These are phyloP conservation scores for Drosophila quinaria DNA, from an alignment of 2,888 invertebrate genomes.

Conservation along the genomic window DNA sequence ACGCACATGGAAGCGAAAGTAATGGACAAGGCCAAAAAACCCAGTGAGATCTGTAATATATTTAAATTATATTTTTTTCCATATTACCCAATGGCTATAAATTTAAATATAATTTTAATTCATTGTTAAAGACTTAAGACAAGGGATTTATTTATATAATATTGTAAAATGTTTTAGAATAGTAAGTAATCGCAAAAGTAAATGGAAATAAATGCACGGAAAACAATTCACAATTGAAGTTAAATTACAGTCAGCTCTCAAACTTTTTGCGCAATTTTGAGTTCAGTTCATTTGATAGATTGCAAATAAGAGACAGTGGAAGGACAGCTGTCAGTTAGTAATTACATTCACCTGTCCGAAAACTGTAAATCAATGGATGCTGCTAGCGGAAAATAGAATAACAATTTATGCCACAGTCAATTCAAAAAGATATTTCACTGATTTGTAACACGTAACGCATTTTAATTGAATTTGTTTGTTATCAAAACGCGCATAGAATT, in stretches of 20 bases:
- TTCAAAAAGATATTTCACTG: conserved; percentile 58
- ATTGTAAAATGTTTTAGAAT: not conserved
- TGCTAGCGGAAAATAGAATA: not conserved
- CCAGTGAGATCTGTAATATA: conserved; percentile 42
- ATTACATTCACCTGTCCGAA: conserved; percentile 7
- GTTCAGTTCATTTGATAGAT: not conserved
- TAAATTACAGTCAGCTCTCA: not conserved
- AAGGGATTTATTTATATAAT: not conserved
- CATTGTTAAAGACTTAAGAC: not conserved
- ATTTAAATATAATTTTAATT: conserved; percentile 40
- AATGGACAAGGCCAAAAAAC: conserved; percentile 29
- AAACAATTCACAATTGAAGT: not conserved
- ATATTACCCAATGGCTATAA: conserved; percentile 38
- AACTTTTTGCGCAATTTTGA: not conserved
- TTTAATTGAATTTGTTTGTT: conserved; percentile 74
- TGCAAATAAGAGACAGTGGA: not conserved
- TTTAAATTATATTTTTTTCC: conserved; percentile 21
- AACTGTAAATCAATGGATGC: conserved; percentile 20
- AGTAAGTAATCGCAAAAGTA: not conserved
- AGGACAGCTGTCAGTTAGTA: not conserved
- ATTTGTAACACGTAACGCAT: conserved; percentile 71
- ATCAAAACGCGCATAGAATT: conserved; percentile 62
- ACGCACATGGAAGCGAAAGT: conserved; percentile 28
- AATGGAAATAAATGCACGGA: not conserved
- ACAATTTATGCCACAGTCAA: conserved; percentile 54